Evolutionary conservation across 1,140 invertebrate species (phyloP).

Genomic region (Cherax destructor): DNA sequence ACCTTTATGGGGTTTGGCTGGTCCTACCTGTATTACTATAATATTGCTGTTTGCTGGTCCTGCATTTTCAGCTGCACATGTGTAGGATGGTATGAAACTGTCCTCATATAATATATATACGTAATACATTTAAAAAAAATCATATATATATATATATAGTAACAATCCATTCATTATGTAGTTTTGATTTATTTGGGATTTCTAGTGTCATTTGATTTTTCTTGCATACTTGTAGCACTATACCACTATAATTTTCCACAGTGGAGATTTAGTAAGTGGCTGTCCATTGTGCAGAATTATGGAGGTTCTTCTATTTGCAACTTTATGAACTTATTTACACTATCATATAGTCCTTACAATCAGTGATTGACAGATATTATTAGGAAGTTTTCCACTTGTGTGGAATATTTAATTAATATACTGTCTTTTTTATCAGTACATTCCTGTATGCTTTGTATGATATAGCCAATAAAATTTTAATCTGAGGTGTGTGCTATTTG

Average conservation of each 20-base stretch:
- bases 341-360: background rate
- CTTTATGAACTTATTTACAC: background rate
- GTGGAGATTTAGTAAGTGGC: background rate
- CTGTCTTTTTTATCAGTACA: background rate
- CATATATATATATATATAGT: background rate
- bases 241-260: slow-evolving; percentile 34
- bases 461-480: slow-evolving; percentile 65
- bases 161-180: background rate
- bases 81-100: slow-evolving; percentile 52
- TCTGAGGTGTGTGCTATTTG: slow-evolving; percentile 65
- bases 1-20: background rate
- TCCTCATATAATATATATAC: slow-evolving; percentile 17
- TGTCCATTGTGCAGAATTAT: slow-evolving; percentile 21
- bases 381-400: slow-evolving; percentile 14
- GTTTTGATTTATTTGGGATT: slow-evolving; percentile 3
- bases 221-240: slow-evolving; percentile 26
- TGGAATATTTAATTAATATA: slow-evolving; percentile 24
- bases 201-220: background rate
- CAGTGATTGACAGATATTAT: background rate
- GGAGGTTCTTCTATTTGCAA: background rate
- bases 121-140: background rate
- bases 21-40: background rate
- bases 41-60: background rate
- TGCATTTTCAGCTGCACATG: background rate
- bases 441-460: slow-evolving; percentile 62